phyloP scores from a whole-genome alignment of 1,140 invertebrate genomes.

The Alviniconcha marisindica region DNA sequence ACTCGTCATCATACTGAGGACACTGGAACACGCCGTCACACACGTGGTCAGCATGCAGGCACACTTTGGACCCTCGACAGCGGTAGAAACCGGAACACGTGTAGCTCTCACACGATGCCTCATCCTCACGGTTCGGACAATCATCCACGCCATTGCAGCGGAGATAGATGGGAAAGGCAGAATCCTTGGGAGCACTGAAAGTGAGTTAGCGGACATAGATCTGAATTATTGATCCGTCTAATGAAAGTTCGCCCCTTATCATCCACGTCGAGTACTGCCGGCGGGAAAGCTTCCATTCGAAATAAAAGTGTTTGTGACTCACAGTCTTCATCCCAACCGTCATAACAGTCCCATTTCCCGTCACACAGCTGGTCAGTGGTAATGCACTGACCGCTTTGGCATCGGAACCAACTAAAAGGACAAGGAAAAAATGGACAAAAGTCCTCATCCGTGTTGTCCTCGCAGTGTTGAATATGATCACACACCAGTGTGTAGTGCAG shows the following conservation, averaged over 20 bases:
- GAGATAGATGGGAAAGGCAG: slow-evolving; percentile 35
- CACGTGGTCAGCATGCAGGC: slow-evolving; percentile 10
- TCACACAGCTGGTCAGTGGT: background rate
- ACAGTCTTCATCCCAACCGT: background rate
- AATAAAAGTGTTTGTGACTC: too few relatives aligned
- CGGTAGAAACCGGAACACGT: slow-evolving; percentile 21
- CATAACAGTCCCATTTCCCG: background rate
- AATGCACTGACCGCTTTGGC: background rate
- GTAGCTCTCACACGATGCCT: slow-evolving; percentile 7
- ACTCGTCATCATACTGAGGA: slow-evolving; percentile 22
- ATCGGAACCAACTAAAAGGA: background rate
- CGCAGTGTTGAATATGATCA: background rate
- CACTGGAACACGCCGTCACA: slow-evolving; percentile 36
- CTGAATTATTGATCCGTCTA: background rate
- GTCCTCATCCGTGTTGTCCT: background rate
- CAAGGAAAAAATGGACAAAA: background rate
- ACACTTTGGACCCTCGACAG: background rate
- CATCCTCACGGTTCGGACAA: slow-evolving; percentile 34
- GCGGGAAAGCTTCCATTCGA: background rate
- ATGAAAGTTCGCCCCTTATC: slow-evolving; percentile 18
- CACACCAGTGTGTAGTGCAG: slow-evolving; percentile 3
- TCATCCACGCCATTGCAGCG: slow-evolving; percentile 43
- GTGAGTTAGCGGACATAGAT: slow-evolving; percentile 32
- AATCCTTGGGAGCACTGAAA: slow-evolving; percentile 20
- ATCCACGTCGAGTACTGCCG: slow-evolving; percentile 22